Percentiles rank a stretch among this genome's conserved stretches.
These are phyloP conservation scores for Gastrophryne carolinensis DNA, from an alignment of 2,797 vertebrate species.

Conservation along the genomic window DNA sequence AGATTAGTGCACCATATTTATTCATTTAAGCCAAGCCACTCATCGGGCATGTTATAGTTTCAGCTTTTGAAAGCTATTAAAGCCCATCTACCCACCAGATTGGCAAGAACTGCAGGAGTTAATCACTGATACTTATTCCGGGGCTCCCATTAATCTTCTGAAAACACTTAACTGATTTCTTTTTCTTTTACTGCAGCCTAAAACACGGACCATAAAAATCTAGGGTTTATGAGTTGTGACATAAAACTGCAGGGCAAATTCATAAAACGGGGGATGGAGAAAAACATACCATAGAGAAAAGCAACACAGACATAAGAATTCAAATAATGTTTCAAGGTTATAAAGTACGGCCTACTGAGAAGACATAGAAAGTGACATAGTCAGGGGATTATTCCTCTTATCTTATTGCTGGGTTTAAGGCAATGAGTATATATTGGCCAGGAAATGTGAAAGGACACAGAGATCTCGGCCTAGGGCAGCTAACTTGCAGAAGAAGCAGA, in stretches of 20 bases:
- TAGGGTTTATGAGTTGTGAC: conserved; percentile 52
- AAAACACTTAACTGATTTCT: conserved; percentile 51
- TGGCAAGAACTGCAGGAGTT: conserved; percentile 4
- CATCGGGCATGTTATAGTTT: too few relatives aligned
- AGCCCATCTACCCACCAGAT: neutral
- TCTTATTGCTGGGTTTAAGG: neutral
- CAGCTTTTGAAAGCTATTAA: neutral
- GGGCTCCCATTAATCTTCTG: conserved; percentile 47
- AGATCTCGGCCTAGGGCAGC: neutral
- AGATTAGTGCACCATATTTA: too few relatives aligned
- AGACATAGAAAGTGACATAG: neutral
- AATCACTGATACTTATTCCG: conserved; percentile 36
- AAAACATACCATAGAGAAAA: conserved; percentile 36
- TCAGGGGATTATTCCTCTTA: neutral
- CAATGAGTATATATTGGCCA: neutral
- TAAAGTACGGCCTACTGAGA: conserved; percentile 4
- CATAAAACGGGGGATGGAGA: conserved; percentile 38
- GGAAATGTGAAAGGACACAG: neutral
- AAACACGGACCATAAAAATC: conserved; percentile 49
- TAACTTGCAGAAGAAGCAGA: neutral
- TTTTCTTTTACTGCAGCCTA: conserved; percentile 49
- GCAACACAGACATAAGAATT: conserved; percentile 44
- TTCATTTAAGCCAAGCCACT: too few relatives aligned
- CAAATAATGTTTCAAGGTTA: conserved; percentile 53
- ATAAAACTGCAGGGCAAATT: conserved; percentile 53